Evolutionary conservation across 1,140 invertebrate genomes (phyloP).

Genomic region (Drosophila truncata): DNA sequence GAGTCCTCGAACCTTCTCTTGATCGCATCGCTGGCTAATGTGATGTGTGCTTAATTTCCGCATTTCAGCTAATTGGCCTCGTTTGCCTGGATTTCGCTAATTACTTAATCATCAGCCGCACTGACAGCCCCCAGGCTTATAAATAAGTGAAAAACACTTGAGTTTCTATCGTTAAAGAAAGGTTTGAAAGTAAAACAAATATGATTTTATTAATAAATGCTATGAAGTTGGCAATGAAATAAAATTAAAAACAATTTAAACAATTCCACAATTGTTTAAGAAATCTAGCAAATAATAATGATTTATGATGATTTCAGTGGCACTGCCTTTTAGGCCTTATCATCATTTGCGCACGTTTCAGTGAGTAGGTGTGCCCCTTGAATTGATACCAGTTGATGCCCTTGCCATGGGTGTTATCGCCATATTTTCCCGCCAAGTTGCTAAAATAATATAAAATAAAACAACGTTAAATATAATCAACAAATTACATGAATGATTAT

Average conservation of each 20-base stretch:
- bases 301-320: not conserved
- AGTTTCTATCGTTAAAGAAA: not conserved
- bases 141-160: conserved; percentile 1
- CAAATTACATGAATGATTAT: not conserved
- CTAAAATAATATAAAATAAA: not conserved
- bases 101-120: conserved; percentile 49
- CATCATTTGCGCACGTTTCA: conserved; percentile 56
- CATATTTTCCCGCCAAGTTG: conserved; percentile 45
- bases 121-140: conserved; percentile 6
- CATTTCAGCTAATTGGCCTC: conserved; percentile 55
- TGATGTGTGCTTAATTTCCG: conserved; percentile 59
- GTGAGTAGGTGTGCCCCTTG: conserved; percentile 41
- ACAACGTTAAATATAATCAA: not conserved
- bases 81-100: conserved; percentile 55
- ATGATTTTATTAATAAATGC: not conserved
- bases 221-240: not conserved
- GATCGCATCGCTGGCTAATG: conserved; percentile 51
- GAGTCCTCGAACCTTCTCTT: conserved; percentile 34
- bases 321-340: conserved; percentile 49
- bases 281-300: not conserved
- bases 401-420: conserved; percentile 20
- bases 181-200: not conserved
- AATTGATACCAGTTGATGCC: conserved; percentile 55
- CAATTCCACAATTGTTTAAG: no score
- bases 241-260: no score